Base-by-base conservation (phyloP, 2,113 vertebrate genomes). In the Tinamus guttatus region DNA sequence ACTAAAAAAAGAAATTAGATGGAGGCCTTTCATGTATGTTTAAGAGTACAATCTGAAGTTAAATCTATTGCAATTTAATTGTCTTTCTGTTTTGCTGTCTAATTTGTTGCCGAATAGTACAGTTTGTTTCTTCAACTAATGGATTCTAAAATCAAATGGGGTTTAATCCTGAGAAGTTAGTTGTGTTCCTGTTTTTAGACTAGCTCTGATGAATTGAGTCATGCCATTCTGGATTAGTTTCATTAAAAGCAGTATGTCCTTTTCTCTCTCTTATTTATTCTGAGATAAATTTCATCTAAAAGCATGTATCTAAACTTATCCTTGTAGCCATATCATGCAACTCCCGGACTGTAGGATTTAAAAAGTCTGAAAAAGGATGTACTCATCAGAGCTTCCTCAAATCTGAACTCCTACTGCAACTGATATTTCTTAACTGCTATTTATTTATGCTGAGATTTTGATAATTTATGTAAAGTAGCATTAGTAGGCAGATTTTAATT, bases 41-140 rank as follows among this genome's bases (percentile, higher is more conserved):
- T 93, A 85, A 81, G 95, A 87, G 40, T 38, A 79, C 40, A 91
- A 52, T 84, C 49, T 82, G 56, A 70, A 69, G 63, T 73, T n/a
- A 93, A 96, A 94, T 83, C 64, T 85, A 71, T 58, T 84, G 25
- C 43, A 94, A 14, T 89, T 73, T 76, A 95, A 62, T 90, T 75
- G 74, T 92, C 69, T 94, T 76, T 36, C 34, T 96, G 15, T 60
- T 97, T 81, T 78, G 91, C 82, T 40, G 19, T 96, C 43, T 85
- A 70, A 85, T 95, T 92, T 91, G 58, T 78, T 90, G n/a, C 45
- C 40, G 32, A 54, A n/a, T 81, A 92, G 38, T 89, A 40, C 76
- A 89, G 88, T 85, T 60, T 92, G 56, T 93, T 97, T 92, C 56
- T 71, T 95, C 91, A 95, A 71, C 15, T 93, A 93, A 81, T 54